Evolutionary conservation across 2,797 vertebrate genomes (phyloP).

Genomic region (Zalophus californianus): DNA sequence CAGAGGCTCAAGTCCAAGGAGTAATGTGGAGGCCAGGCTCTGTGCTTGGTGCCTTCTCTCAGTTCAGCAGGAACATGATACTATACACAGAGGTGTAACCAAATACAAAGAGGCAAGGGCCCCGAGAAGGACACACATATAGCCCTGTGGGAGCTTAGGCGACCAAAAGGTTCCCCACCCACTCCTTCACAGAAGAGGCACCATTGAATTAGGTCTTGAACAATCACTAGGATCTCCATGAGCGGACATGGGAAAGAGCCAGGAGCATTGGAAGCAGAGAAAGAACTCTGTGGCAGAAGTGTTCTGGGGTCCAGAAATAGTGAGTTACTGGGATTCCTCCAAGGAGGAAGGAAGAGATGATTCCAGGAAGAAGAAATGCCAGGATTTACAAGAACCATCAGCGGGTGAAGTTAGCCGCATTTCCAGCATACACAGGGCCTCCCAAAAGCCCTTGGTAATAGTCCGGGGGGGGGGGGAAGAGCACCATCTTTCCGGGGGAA

Average conservation of each 20-base stretch:
- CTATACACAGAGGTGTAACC: neutral
- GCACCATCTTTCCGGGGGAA: neutral
- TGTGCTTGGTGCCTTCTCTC: neutral
- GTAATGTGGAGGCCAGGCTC: too few species aligned
- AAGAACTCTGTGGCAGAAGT: neutral
- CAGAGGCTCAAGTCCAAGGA: accelerated
- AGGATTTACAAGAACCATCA: neutral
- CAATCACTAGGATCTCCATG: neutral
- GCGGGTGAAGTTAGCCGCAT: neutral
- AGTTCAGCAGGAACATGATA: neutral
- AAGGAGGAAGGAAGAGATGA: neutral
- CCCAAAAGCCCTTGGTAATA: neutral
- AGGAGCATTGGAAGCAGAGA: neutral
- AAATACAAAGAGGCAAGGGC: neutral
- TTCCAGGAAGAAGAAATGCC: neutral
- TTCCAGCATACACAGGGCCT: neutral
- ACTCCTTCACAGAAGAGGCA: neutral
- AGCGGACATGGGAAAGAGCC: neutral
- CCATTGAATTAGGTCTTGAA: neutral
- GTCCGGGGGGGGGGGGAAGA: neutral
- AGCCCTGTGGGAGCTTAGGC: neutral
- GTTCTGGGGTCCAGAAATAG: neutral
- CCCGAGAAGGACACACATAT: neutral
- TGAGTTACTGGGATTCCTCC: neutral
- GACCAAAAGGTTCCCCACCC: accelerated